Conservation (phyloP, 2,888 invertebrate species). For the Acleris holmiana region DNA sequence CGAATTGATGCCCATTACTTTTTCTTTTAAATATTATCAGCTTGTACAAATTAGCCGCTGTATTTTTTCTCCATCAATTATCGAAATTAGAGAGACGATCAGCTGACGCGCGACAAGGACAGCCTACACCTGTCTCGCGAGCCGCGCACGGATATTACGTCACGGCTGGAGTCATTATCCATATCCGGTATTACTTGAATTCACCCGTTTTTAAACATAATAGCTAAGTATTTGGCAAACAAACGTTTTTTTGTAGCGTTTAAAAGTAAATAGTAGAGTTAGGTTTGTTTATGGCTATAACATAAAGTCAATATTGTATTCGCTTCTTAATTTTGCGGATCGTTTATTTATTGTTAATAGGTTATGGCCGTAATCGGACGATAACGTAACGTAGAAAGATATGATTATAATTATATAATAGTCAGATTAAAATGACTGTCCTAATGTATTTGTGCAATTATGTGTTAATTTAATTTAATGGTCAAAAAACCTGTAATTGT, state of each 20-base stretch:
- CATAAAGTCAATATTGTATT: background rate
- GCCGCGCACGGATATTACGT: slow-evolving; percentile 23
- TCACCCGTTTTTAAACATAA: slow-evolving; percentile 27
- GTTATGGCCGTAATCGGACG: no score
- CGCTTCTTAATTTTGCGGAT: background rate
- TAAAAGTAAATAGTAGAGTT: slow-evolving; percentile 11
- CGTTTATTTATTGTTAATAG: no score
- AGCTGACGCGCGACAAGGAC: slow-evolving; percentile 29
- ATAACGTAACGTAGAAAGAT: no score
- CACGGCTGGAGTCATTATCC: slow-evolving; percentile 17
- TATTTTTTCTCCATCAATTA: no score
- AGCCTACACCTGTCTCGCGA: slow-evolving; percentile 7
- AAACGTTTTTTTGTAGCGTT: slow-evolving; percentile 19
- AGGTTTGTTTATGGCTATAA: background rate
- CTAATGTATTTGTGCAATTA: no score
- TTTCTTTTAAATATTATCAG: no score
- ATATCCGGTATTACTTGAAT: slow-evolving; percentile 33
- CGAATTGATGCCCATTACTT: no score
- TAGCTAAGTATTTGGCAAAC: slow-evolving; percentile 16
- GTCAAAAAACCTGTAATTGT: no score
- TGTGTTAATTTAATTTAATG: no score
- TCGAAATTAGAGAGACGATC: slow-evolving; percentile 7
- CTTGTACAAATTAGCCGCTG: no score
- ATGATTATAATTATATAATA: no score
- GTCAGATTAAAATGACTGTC: no score